Evolutionary conservation across 2,113 vertebrate genomes (phyloP).

Genomic region (Sceloporus tristichus): DNA sequence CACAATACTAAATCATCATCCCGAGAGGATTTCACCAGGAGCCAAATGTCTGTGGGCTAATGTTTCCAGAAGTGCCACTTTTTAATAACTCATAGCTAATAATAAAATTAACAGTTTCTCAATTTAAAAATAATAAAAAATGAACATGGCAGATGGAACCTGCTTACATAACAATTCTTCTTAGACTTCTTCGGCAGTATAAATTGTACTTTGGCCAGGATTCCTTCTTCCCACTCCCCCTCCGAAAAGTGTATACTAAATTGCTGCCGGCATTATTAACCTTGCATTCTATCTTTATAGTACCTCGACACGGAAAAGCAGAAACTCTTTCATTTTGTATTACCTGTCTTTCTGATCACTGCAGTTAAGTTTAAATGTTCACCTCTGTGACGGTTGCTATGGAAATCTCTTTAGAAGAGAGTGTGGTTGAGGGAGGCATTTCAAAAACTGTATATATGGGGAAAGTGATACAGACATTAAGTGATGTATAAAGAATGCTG

Average conservation of each 20-base stretch:
- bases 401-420: slow-evolving; percentile 56
- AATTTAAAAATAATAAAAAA: slow-evolving; percentile 17
- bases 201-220: not conserved
- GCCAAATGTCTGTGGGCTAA: not conserved
- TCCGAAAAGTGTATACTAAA: not conserved
- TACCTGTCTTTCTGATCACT: slow-evolving; percentile 35
- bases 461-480: slow-evolving; percentile 42
- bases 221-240: not conserved
- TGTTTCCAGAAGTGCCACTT: not conserved
- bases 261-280: not conserved
- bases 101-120: not conserved
- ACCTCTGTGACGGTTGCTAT: slow-evolving; percentile 63
- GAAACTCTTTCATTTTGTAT: slow-evolving; percentile 24
- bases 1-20: not conserved
- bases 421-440: slow-evolving; percentile 52
- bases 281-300: not conserved
- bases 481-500: not conserved
- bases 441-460: slow-evolving; percentile 13
- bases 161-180: not conserved
- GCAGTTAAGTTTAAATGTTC: slow-evolving; percentile 33
- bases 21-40: not conserved
- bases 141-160: not conserved
- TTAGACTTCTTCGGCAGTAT: not conserved
- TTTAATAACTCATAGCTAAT: not conserved
- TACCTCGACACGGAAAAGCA: slow-evolving; percentile 14